These are phyloP conservation scores for Thalassoma bifasciatum DNA, from an alignment of 2,113 vertebrate genomes.

Conservation along the genomic window DNA sequence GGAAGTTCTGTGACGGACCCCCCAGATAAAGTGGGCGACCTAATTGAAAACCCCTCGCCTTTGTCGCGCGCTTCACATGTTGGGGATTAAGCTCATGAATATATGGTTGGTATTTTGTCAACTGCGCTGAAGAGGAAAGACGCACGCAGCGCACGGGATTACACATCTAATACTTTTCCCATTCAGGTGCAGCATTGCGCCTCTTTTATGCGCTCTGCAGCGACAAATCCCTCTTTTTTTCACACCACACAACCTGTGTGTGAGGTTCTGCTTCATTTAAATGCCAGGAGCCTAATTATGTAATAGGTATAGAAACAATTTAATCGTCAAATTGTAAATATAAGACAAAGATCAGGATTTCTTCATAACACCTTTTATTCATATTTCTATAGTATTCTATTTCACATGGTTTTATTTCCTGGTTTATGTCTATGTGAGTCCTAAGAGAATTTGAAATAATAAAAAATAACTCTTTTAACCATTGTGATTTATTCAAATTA, in stretches of 20 bases:
- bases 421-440: conserved; percentile 59
- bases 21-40: conserved; percentile 78
- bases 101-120: conserved; percentile 83
- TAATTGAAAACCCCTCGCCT: conserved; percentile 82
- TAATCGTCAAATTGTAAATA: conserved; percentile 8
- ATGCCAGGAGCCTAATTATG: neutral
- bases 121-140: conserved; percentile 71
- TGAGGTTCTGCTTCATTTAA: conserved; percentile 10
- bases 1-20: conserved; percentile 79
- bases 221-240: conserved; percentile 15
- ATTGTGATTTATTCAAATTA: conserved; percentile 81
- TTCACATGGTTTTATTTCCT: conserved; percentile 66
- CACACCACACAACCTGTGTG: conserved; percentile 27
- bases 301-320: neutral
- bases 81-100: conserved; percentile 83
- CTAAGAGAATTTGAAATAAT: conserved; percentile 72
- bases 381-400: conserved; percentile 80
- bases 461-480: conserved; percentile 73
- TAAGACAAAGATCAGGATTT: conserved; percentile 60
- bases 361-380: conserved; percentile 85
- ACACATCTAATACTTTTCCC: conserved; percentile 36
- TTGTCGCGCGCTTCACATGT: conserved; percentile 79
- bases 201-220: conserved; percentile 20
- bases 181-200: conserved; percentile 30
- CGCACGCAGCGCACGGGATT: conserved; percentile 71